Evolutionary conservation across 2,888 invertebrate species (phyloP).

Genomic region (Periphyllus acericola): DNA sequence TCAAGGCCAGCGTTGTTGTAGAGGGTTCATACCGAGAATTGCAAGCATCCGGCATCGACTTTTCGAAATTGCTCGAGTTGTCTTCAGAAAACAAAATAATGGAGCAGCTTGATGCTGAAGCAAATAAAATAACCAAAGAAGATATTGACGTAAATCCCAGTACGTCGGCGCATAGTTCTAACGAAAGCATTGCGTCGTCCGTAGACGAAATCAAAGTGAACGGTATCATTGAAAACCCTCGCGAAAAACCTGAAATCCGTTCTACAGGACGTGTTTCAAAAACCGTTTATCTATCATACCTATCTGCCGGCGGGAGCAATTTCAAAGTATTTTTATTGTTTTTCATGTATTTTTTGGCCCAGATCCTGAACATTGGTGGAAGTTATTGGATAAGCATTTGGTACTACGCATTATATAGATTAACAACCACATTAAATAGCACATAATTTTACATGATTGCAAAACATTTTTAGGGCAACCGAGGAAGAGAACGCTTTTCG

Average conservation of each 20-base stretch:
- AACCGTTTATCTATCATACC: conserved; percentile 75
- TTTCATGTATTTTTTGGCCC: conserved; percentile 73
- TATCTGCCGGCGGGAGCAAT: conserved; percentile 77
- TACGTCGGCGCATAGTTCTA: background rate
- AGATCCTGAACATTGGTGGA: conserved; percentile 72
- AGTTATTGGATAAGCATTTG: conserved; percentile 81
- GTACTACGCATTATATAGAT: conserved; percentile 67
- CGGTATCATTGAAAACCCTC: conserved; percentile 45
- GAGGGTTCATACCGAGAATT: conserved; percentile 77
- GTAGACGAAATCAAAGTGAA: conserved; percentile 62
- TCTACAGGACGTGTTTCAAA: conserved; percentile 74
- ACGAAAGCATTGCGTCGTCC: conserved; percentile 63
- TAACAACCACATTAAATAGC: no score
- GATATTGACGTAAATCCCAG: background rate
- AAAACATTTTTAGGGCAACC: conserved; percentile 72
- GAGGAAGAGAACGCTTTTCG: background rate
- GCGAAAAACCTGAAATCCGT: conserved; percentile 71
- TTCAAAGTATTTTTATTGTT: conserved; percentile 73
- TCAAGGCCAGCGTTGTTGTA: conserved; percentile 69
- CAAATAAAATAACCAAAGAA: background rate
- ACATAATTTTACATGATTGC: background rate
- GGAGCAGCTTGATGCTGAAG: background rate
- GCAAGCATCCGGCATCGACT: conserved; percentile 79
- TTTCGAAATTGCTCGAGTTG: conserved; percentile 76
- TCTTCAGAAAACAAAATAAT: conserved; percentile 34